Conservation (phyloP, 2,113 vertebrate genomes). For the Lasiurus cinereus region DNA sequence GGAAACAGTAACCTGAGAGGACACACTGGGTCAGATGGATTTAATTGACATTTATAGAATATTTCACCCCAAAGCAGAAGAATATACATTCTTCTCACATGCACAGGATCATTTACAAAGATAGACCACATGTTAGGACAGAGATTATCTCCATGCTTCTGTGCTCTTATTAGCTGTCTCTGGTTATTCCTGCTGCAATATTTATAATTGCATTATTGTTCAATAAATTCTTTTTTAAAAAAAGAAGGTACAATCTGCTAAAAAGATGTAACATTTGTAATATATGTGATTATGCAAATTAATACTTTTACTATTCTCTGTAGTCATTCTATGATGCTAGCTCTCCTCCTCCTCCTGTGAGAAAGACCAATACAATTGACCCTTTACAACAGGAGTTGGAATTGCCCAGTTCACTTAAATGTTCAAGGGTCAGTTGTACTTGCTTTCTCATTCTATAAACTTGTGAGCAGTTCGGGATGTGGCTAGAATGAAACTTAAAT, state of each 20-base stretch:
- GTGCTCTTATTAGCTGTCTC: not conserved
- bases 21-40: no score
- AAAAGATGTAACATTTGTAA: not conserved
- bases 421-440: not conserved
- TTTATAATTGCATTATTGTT: not conserved
- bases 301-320: not conserved
- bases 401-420: not conserved
- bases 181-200: not conserved
- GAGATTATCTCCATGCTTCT: not conserved
- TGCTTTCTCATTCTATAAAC: not conserved
- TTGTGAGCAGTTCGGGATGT: not conserved
- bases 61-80: no score
- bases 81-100: no score
- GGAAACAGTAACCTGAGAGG: no score
- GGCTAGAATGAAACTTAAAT: not conserved
- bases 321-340: not conserved
- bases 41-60: no score
- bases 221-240: not conserved
- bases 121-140: not conserved
- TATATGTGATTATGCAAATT: not conserved
- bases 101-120: no score
- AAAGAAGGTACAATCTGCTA: not conserved
- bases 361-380: not conserved
- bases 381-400: not conserved
- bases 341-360: not conserved